Conservation (phyloP, 2,797 vertebrate species). For the Vultur gryphus region DNA sequence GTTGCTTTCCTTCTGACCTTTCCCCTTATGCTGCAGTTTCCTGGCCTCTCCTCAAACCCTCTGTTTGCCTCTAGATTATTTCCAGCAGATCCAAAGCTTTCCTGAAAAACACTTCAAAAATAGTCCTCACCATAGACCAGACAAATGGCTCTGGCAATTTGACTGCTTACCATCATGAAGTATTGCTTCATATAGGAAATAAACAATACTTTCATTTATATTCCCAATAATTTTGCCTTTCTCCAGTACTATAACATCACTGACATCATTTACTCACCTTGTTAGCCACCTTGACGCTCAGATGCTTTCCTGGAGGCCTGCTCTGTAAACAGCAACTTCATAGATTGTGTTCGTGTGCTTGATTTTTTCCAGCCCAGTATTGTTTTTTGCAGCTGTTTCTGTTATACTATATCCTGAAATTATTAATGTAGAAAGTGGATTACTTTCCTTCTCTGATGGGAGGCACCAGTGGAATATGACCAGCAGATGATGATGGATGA, state of each 20-base stretch:
- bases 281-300: not conserved
- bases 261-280: not conserved
- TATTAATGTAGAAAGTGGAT: not conserved
- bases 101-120: not conserved
- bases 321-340: not conserved
- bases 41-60: not conserved
- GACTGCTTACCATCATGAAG: not conserved
- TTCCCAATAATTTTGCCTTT: not conserved
- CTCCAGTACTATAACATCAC: not conserved
- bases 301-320: not conserved
- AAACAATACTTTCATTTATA: not conserved
- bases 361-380: not conserved
- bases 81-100: not conserved
- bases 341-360: not conserved
- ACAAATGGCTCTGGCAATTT: not conserved
- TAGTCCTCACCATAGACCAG: fast-evolving
- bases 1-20: not conserved
- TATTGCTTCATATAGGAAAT: not conserved
- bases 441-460: not conserved
- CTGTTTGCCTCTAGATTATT: not conserved
- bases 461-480: not conserved
- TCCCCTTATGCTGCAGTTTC: not conserved
- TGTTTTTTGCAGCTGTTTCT: not conserved
- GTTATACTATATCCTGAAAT: not conserved
- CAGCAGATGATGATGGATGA: not conserved